Evolutionary conservation across 2,888 invertebrate species (phyloP), one percentile per base, ranked within the genome.

Genomic region (Sarcophaga caerulescens): DNA sequence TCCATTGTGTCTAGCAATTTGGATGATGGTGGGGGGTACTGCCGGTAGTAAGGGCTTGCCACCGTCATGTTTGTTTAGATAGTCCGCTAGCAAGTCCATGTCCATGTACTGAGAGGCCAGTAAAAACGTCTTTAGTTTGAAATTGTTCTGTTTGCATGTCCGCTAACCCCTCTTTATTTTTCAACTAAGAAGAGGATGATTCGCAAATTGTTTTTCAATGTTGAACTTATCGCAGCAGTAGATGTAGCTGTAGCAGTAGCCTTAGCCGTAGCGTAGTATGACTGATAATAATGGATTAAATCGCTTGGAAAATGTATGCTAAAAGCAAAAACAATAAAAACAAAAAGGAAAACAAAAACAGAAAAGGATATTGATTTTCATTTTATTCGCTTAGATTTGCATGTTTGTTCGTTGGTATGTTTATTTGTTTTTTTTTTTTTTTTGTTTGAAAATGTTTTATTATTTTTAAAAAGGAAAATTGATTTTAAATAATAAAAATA

Each of bases 121-220:
- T 68, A n/a, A 14, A 44, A 62, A 44, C 69, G 74, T 81, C 62
- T 65, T 35, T 47, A 68, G 68, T 81, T 47, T 47, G 52, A 45
- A 68, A 81, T 44, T 57, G 45, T 60, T 81, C 60, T 45, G 59
- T 57, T 63, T 66, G 66, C 60, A 60, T 74, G 4, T 12, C 14
- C 52, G 14, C 12, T 17, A 17, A 52, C 52, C 12, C 35, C 35
- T 10, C 35, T 8, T 35, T 35, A 10, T 35, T 35, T 10, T 35
- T 35, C 1, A 17, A 17, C 10, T 12, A 52, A 52, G 52, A 52
- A 59, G 59, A 70, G 71, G 81, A 68, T 74, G 47, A 81, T 75
- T 81, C 44, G 81, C 74, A 75, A 81, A 75, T 81, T 75, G 81
- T 68, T 81, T 81, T 81, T 81, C 81, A 81, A 81, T 81, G 74